Conservation (phyloP, 2,888 invertebrate species). For the Ophion ellenae region DNA sequence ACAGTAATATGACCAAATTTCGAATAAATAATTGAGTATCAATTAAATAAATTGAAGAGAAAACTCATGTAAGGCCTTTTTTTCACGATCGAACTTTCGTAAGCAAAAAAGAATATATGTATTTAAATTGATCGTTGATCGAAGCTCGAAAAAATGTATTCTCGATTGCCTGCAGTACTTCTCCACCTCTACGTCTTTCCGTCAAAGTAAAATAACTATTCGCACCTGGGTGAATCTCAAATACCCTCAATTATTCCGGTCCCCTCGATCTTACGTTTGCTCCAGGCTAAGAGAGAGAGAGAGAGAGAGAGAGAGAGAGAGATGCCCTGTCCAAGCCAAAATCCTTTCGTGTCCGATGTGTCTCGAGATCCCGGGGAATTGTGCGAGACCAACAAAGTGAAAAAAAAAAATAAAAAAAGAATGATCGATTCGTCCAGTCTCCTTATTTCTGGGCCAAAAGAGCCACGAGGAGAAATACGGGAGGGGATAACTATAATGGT, state of each 20-base stretch:
- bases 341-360: slow-evolving; percentile 55
- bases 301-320: slow-evolving; percentile 26
- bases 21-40: neutral
- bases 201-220: slow-evolving; percentile 44
- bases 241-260: slow-evolving; percentile 61
- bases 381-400: slow-evolving; percentile 46
- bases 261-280: slow-evolving; percentile 51
- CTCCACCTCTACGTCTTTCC: slow-evolving; percentile 5
- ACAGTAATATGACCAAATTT: neutral
- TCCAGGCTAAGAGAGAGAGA: slow-evolving; percentile 48
- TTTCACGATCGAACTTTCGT: too few species aligned
- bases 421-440: slow-evolving; percentile 48
- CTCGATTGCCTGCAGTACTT: slow-evolving; percentile 16
- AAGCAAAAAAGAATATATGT: neutral
- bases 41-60: too few species aligned
- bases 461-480: slow-evolving; percentile 30
- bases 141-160: neutral
- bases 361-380: slow-evolving; percentile 45
- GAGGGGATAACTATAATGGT: slow-evolving; percentile 60
- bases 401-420: slow-evolving; percentile 32
- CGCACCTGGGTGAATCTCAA: slow-evolving; percentile 62
- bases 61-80: too few species aligned
- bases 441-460: slow-evolving; percentile 46
- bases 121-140: neutral
- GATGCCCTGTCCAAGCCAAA: slow-evolving; percentile 41